phyloP scores from a whole-genome alignment of 2,888 invertebrate species.

The Scaptodrosophila latifasciaeformis region DNA sequence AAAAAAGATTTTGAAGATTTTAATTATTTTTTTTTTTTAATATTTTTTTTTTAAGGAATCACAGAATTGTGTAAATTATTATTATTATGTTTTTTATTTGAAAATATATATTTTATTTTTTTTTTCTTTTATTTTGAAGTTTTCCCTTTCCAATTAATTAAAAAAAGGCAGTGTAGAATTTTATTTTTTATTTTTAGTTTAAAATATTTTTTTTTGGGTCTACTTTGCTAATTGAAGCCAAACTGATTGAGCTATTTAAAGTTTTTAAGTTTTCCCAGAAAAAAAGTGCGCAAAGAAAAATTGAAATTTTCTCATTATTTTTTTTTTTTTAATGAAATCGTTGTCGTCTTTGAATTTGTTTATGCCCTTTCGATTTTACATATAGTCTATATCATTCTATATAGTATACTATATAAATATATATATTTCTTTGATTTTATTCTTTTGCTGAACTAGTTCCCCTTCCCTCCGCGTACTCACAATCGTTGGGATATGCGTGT shows the following conservation, averaged over 20 bases:
- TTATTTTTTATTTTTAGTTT: not conserved
- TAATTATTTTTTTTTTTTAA: conserved; percentile 9
- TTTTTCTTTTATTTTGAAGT: conserved; percentile 8
- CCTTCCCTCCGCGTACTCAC: conserved; percentile 14
- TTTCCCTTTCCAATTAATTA: not conserved
- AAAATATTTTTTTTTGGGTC: not conserved
- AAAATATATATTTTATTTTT: conserved; percentile 25
- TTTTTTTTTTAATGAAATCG: conserved; percentile 17
- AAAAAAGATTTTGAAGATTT: not conserved
- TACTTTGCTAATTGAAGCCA: not conserved
- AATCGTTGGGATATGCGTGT: conserved; percentile 70
- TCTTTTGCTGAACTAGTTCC: not conserved
- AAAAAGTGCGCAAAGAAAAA: conserved; percentile 20
- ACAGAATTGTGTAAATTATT: conserved; percentile 59
- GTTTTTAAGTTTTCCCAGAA: conserved; percentile 13
- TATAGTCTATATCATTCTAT: conserved; percentile 11
- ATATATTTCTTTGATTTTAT: conserved; percentile 13
- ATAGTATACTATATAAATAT: conserved; percentile 7
- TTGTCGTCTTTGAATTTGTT: conserved; percentile 11
- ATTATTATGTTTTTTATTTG: conserved; percentile 18
- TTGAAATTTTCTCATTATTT: not conserved
- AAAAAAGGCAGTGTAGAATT: not conserved
- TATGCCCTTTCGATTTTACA: conserved; percentile 9
- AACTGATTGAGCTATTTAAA: not conserved
- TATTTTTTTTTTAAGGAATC: conserved; percentile 45